Percentiles rank a stretch among this genome's conserved stretches.
These are phyloP conservation scores for Sweltsa coloradensis DNA, from an alignment of 1,140 invertebrate genomes.

Conservation along the genomic window DNA sequence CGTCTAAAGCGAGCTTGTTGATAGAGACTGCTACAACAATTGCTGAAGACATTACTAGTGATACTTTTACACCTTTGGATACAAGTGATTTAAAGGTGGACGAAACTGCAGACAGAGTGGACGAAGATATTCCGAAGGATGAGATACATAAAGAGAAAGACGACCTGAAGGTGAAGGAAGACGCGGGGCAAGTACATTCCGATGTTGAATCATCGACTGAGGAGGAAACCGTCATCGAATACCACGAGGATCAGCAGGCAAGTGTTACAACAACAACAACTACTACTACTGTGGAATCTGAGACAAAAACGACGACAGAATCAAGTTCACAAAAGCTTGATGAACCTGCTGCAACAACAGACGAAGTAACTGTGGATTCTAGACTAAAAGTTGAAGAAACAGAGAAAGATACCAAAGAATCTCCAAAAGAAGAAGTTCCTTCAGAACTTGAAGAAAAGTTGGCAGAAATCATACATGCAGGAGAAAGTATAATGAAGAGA, in stretches of 20 bases:
- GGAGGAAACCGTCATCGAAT: slow-evolving; percentile 7
- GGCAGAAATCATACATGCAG: neutral
- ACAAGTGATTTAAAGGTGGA: slow-evolving; percentile 11
- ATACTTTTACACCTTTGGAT: too few relatives aligned
- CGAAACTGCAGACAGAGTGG: slow-evolving; percentile 13
- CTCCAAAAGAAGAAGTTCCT: slow-evolving; percentile 8
- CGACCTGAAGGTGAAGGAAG: slow-evolving; percentile 8
- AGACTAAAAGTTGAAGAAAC: slow-evolving; percentile 3
- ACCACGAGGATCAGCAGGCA: slow-evolving; percentile 7
- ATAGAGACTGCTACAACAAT: too few relatives aligned
- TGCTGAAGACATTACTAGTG: too few relatives aligned
- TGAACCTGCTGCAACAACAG: slow-evolving; percentile 9
- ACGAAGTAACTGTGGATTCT: slow-evolving; percentile 11
- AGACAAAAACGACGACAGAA: neutral
- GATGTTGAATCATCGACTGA: too few relatives aligned
- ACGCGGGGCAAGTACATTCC: slow-evolving; percentile 7
- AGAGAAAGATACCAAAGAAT: slow-evolving; percentile 6
- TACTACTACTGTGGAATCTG: neutral
- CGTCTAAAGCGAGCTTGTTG: too few relatives aligned
- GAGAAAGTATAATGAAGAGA: slow-evolving; percentile 8
- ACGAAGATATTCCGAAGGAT: neutral
- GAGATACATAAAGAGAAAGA: slow-evolving; percentile 2
- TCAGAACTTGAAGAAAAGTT: slow-evolving; percentile 5
- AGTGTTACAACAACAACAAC: slow-evolving; percentile 11
- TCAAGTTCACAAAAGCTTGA: slow-evolving; percentile 2